Evolutionary conservation across 1,140 invertebrate genomes (phyloP).

Genomic region (Aphaenogaster ashmeadi): DNA sequence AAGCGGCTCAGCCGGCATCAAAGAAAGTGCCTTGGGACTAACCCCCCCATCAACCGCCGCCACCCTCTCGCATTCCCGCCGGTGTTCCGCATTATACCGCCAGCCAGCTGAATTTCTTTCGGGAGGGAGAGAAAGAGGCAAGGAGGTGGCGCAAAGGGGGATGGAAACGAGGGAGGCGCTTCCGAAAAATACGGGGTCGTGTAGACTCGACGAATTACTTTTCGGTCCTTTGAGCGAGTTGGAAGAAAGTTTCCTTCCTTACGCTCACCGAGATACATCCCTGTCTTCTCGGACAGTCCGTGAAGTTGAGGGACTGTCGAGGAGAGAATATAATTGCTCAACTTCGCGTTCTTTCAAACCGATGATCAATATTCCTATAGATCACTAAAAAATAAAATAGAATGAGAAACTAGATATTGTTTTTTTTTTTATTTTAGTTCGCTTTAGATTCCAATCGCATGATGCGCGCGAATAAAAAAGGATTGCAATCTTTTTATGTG

Average conservation of each 20-base stretch:
- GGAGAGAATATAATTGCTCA: not conserved
- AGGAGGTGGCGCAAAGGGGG: slow-evolving; percentile 16
- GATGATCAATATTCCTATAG: not conserved
- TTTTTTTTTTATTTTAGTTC: not conserved
- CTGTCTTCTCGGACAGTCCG: not conserved
- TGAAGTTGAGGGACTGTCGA: too few relatives aligned
- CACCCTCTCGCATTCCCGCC: slow-evolving; percentile 61
- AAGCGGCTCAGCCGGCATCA: slow-evolving; percentile 83
- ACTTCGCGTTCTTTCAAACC: not conserved
- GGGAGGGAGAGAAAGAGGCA: too few relatives aligned
- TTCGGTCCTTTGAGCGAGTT: slow-evolving; percentile 53
- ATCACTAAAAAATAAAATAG: not conserved
- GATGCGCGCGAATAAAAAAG: not conserved
- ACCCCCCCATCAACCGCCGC: slow-evolving; percentile 59
- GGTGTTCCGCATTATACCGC: slow-evolving; percentile 73
- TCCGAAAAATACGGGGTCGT: slow-evolving; percentile 44
- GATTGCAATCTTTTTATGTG: not conserved
- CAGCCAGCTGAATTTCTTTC: slow-evolving; percentile 73
- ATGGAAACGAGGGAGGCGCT: slow-evolving; percentile 37
- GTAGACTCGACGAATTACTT: slow-evolving; percentile 62
- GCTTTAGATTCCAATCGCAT: not conserved
- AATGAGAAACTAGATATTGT: slow-evolving; percentile 10
- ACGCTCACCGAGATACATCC: not conserved
- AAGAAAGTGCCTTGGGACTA: slow-evolving; percentile 85
- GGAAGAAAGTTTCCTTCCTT: slow-evolving; percentile 8